Conservation (phyloP, 1,140 invertebrate genomes). For the Vanessa atalanta region DNA sequence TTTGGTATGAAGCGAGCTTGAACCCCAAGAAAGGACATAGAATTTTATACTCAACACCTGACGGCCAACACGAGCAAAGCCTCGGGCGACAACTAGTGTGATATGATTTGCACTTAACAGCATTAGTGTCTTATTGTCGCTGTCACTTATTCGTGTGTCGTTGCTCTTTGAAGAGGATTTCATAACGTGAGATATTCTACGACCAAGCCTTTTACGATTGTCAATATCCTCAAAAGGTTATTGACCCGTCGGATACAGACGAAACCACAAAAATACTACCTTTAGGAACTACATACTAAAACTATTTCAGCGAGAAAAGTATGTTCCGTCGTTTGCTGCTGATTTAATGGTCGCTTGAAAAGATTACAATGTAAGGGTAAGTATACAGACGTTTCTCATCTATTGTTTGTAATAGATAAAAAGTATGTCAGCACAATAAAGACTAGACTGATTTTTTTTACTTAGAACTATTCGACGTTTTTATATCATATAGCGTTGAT, state of each 20-base stretch:
- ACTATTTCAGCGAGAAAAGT: too few species aligned
- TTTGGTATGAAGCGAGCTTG: too few species aligned
- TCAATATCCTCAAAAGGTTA: constrained; percentile 15
- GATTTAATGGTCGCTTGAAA: constrained; percentile 22
- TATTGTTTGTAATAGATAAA: not conserved
- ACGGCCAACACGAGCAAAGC: too few species aligned
- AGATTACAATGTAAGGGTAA: constrained; percentile 23
- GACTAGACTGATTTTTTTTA: not conserved
- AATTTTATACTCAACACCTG: too few species aligned
- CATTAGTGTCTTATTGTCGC: not conserved
- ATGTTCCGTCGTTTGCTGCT: too few species aligned
- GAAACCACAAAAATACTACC: too few species aligned
- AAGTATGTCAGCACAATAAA: not conserved
- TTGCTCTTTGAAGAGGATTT: constrained; percentile 7
- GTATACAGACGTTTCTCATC: constrained; percentile 25
- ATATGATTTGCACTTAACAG: not conserved
- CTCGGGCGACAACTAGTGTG: too few species aligned
- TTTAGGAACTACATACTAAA: too few species aligned
- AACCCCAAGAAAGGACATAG: too few species aligned
- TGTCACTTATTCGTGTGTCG: constrained; percentile 2
- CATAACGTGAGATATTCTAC: constrained; percentile 6
- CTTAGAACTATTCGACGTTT: too few species aligned
- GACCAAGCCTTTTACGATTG: constrained; percentile 17
- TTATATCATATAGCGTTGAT: too few species aligned
- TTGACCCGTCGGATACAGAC: not conserved